Evolutionary conservation across 2,797 vertebrate species (phyloP).

Genomic region (Cichlasoma orientale): DNA sequence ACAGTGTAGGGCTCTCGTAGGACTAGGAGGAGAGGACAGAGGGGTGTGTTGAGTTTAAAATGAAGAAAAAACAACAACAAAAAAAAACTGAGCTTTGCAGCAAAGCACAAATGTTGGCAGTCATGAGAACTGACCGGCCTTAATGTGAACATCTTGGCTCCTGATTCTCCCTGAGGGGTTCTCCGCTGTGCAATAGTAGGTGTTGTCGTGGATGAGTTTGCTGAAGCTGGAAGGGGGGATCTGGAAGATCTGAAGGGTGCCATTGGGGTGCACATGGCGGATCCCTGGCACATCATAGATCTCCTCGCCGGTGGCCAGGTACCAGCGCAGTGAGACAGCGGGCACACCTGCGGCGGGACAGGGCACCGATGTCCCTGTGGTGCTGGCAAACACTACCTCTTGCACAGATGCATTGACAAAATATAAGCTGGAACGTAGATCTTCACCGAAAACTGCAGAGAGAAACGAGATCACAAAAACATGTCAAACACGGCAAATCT

Average conservation of each 20-base stretch:
- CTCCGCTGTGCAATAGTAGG: slow-evolving; percentile 99
- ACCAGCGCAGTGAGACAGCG: slow-evolving; percentile 97
- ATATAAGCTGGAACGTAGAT: slow-evolving; percentile 98
- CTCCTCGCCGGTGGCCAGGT: slow-evolving; percentile 98
- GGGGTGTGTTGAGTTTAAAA: slow-evolving; percentile 20
- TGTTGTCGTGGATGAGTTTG: slow-evolving; percentile 99
- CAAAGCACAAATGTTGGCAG: neutral
- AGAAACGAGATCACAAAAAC: slow-evolving; percentile 45
- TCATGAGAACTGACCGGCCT: slow-evolving; percentile 89
- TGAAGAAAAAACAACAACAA: too few species aligned
- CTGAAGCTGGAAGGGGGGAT: slow-evolving; percentile 99
- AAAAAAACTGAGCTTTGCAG: neutral
- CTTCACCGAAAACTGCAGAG: slow-evolving; percentile 95
- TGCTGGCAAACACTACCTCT: slow-evolving; percentile 99
- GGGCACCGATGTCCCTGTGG: slow-evolving; percentile 97
- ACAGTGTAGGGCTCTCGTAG: slow-evolving; percentile 99
- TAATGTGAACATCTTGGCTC: slow-evolving; percentile 99
- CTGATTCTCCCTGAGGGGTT: slow-evolving; percentile 99
- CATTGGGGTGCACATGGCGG: slow-evolving; percentile 98
- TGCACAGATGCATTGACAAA: slow-evolving; percentile 99
- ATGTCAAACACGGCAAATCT: slow-evolving; percentile 18
- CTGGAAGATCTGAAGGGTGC: slow-evolving; percentile 99
- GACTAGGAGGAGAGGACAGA: slow-evolving; percentile 81
- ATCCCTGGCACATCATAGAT: slow-evolving; percentile 99
- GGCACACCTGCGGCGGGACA: slow-evolving; percentile 96